Evolutionary conservation across 2,797 vertebrate genomes (phyloP), one percentile per base, ranked within the genome.

Genomic region (Poliocrania exsul): DNA sequence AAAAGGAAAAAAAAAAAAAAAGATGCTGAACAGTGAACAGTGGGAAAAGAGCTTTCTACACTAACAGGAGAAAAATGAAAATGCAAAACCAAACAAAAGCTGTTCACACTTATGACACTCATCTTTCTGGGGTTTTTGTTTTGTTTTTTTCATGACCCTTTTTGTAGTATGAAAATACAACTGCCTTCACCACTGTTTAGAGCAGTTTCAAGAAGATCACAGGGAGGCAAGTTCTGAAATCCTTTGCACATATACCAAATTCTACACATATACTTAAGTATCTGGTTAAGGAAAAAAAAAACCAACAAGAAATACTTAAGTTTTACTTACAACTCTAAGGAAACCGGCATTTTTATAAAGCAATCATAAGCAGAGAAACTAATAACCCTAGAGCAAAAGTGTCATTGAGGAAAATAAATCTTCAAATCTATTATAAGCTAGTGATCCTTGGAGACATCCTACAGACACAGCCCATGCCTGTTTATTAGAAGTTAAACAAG

Each of bases 371-470:
- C 71, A 57, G 23, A 81, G 70, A 92, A 93, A 65, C 17, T 17
- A 65, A 82, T 33, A 60, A 42, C 42, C 56, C 64, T 6, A 86
- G 26, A 90, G 74, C 6, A 44, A 85, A 93, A 92, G 60, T 37
- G 31, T 61, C n/a, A 62, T 4, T 81, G 35, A 54, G 13, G 42
- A 93, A 84, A 92, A 50, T 47, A n/a, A 69, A 53, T 74, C n/a
- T 93, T 90, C 72, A 79, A 64, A 84, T 75, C 50, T 80, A 26
- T 80, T 81, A 82, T 37, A 70, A 54, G 37, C 53, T 29, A 82
- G 25, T 49, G 72, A 46, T 81, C 21, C 50, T 79, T 38, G 84
- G 28, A 95, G 35, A 90, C 15, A 56, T 89, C 62, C 47, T 85
- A 57, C 23, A 80, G 35, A 88, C 50, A 77, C 23, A 13, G 24